Evolutionary conservation across 53 echinoderm and acorn worm genomes (phyloP), one percentile per base, ranked within the genome.

Genomic region (Henricia sp.): DNA sequence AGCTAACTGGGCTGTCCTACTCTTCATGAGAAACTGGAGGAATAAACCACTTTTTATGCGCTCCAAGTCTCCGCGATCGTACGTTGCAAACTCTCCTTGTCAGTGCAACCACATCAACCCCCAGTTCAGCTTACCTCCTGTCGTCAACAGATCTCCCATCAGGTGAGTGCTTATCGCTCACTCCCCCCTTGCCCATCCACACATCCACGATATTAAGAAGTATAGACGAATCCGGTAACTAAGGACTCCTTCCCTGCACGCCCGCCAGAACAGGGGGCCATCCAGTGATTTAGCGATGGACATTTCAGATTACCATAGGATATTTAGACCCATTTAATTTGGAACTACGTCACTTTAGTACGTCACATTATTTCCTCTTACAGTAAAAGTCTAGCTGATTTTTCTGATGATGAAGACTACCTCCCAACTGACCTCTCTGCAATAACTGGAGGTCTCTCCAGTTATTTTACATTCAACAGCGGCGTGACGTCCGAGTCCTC

Each of bases 1-100:
- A 90, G 90, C 67, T 17, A 90, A 90, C 67, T 90, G 90, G 90
- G 0, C 82, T 2, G 67, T 82, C 8, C 26, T 86, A 27, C 56
- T 77, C 13, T 27, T 70, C 41, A 53, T 59, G 60, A 41, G 28
- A 10, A 42, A 28, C 11, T 32, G 29, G 37, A n/a, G 52, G 6
- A 52, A 6, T 4, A 33, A 33, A 24, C n/a, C 17, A 29, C 17
- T n/a, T 0, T 17, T 37, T 21, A 19, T 32, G 38, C 55, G 38
- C 38, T 20, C 56, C 23, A 56, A 54, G 55, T 23, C 74, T 37
- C 39, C 39, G 0, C 24, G 38, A 13, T 20, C 37, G 2, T 39
- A 11, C n/a, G 28, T 9, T 1, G 40, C 44, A 1, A 38, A 23
- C 36, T 28, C 59, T 16, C 10, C 46, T 13, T 77, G 77, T 6